Conservation (phyloP, 2,113 vertebrate genomes). For the Seriola aureovittata region DNA sequence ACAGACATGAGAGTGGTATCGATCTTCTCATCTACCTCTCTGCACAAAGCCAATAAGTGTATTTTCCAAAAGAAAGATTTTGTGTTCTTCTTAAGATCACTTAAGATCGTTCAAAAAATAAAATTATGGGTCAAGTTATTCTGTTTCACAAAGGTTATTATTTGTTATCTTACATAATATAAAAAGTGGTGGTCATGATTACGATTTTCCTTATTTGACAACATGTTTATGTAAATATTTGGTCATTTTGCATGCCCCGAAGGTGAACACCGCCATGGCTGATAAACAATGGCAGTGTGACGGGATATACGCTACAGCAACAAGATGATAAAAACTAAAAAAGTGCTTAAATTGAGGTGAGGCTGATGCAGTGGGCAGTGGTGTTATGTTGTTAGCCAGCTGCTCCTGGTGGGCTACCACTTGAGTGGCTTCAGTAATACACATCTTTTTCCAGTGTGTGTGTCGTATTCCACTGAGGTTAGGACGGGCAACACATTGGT, state of each 20-base stretch:
- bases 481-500: background rate
- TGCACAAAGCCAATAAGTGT: background rate
- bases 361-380: background rate
- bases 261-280: background rate
- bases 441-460: background rate
- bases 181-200: no score
- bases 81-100: no score
- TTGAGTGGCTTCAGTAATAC: background rate
- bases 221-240: background rate
- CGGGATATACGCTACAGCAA: background rate
- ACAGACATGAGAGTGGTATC: background rate
- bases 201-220: no score
- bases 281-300: background rate
- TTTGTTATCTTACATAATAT: no score
- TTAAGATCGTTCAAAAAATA: background rate
- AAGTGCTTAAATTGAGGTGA: background rate
- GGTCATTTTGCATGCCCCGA: background rate
- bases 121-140: background rate
- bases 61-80: background rate
- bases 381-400: background rate
- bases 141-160: background rate
- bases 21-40: background rate
- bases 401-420: background rate
- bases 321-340: background rate
- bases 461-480: background rate